A percentile compares a stretch with the other conserved stretches of the same genome.
Evolutionary conservation across 1,140 invertebrate genomes (phyloP).

Genomic region (Phortica variegata): DNA sequence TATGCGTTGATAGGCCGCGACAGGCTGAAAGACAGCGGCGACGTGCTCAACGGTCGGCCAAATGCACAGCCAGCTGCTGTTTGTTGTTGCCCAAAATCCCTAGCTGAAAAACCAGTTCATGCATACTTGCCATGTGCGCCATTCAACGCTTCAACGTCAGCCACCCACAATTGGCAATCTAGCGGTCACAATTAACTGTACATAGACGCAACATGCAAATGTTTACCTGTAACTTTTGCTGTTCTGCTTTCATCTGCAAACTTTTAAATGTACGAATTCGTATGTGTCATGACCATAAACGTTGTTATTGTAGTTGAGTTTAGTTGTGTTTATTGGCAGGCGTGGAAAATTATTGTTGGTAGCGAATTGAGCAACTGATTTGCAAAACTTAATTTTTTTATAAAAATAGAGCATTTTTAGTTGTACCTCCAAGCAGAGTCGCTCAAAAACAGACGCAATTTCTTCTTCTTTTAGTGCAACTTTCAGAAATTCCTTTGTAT

Average conservation of each 20-base stretch:
- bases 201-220: conserved; percentile 36
- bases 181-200: conserved; percentile 52
- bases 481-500: neutral
- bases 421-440: neutral
- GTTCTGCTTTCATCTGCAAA: too few relatives aligned
- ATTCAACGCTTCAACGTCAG: too few relatives aligned
- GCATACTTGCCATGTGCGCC: too few relatives aligned
- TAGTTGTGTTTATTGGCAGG: neutral
- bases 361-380: conserved; percentile 7
- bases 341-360: too few relatives aligned
- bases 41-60: too few relatives aligned
- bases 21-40: too few relatives aligned
- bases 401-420: neutral
- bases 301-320: neutral
- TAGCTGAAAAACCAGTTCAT: too few relatives aligned
- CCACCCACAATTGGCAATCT: conserved; percentile 51
- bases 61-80: too few relatives aligned
- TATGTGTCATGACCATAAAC: conserved; percentile 40
- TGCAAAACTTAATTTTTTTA: neutral
- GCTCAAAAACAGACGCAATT: conserved; percentile 20
- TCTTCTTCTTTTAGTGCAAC: conserved; percentile 11
- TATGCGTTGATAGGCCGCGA: too few relatives aligned
- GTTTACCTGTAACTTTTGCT: neutral
- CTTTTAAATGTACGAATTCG: too few relatives aligned
- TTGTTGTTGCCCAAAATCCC: too few relatives aligned